Base-by-base conservation (phyloP, 1,140 invertebrate genomes). In the Hyposmocoma kahamanoa region DNA sequence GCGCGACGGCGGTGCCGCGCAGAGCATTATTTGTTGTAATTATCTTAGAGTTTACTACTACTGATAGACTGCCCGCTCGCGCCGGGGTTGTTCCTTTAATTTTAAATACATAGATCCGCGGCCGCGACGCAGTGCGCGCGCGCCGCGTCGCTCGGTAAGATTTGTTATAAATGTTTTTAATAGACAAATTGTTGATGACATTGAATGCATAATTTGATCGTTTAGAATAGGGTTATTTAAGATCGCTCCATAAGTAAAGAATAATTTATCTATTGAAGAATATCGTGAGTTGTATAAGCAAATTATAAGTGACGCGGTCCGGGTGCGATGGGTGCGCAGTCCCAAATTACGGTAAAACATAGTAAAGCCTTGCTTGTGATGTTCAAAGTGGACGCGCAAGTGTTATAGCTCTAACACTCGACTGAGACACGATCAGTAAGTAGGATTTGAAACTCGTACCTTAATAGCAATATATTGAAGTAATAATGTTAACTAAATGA, bases 191-290 rank as follows among this genome's bases (percentile, higher is more conserved):
- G 71, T 82, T 81, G 72, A 67, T 62, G 57, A 75, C 74, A 78
- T 72, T 80, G 67, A 80, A 67, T 71, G 71, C 78, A 82, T 81
- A 79, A 81, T 84, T 84, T 81, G 78, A 81, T 72, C 70, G 74
- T 75, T 71, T 84, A 82, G 79, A 69, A 75, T 84, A 84, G 81
- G 77, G 72, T 84, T 82, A 82, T 82, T 77, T 83, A 83, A 84
- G 77, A 80, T 81, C 72, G 81, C 73, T 80, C 81, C 81, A 60
- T 84, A 81, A 84, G 76, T 81, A 72, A 83, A 75, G 60, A 79
- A 84, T 84, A 82, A 82, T 82, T 81, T 82, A 81, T 79, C 71
- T 74, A 77, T 58, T 72, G 72, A 74, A 59, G 65, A 73, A 61
- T 72, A 76, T 66, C 62, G 67, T 72, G 73, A 78, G 62, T 66